These are phyloP conservation scores for Villa cingulata DNA, from an alignment of 2,888 invertebrate species.

Conservation along the genomic window DNA sequence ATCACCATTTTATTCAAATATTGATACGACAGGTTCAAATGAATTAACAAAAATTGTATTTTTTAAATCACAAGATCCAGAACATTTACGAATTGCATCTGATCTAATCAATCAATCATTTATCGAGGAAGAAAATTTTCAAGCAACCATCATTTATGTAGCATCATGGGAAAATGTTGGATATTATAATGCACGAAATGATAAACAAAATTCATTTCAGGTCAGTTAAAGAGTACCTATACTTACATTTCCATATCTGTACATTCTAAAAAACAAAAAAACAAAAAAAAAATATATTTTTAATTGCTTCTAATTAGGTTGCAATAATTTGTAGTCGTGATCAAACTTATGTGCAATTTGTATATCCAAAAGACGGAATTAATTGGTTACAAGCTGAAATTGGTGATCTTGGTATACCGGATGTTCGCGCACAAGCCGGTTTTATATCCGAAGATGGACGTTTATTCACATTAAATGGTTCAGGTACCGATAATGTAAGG, in stretches of 20 bases:
- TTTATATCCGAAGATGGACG: slow-evolving; percentile 75
- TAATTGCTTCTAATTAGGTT: slow-evolving; percentile 16
- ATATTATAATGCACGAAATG: slow-evolving; percentile 44
- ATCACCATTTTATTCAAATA: slow-evolving; percentile 81
- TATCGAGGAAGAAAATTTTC: slow-evolving; percentile 54
- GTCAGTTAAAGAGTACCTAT: slow-evolving; percentile 32
- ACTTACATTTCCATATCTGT: no score
- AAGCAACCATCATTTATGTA: slow-evolving; percentile 65
- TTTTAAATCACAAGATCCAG: slow-evolving; percentile 48
- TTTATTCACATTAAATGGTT: slow-evolving; percentile 62
- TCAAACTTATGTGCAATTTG: slow-evolving; percentile 70
- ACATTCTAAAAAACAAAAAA: no score
- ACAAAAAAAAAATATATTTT: neutral
- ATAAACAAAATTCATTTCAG: slow-evolving; percentile 82
- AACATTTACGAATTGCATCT: slow-evolving; percentile 51
- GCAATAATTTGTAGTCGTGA: slow-evolving; percentile 26
- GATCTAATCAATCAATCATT: slow-evolving; percentile 61
- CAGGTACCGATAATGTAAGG: slow-evolving; percentile 74
- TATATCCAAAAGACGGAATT: slow-evolving; percentile 77
- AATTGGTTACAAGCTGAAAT: slow-evolving; percentile 82
- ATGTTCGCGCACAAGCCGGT: slow-evolving; percentile 87
- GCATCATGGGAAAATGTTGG: slow-evolving; percentile 87
- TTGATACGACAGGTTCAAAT: slow-evolving; percentile 53
- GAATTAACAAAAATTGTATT: slow-evolving; percentile 59
- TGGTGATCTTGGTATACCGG: slow-evolving; percentile 62